Conservation (phyloP, 2,113 vertebrate genomes). For the Nansenia antarctica region DNA sequence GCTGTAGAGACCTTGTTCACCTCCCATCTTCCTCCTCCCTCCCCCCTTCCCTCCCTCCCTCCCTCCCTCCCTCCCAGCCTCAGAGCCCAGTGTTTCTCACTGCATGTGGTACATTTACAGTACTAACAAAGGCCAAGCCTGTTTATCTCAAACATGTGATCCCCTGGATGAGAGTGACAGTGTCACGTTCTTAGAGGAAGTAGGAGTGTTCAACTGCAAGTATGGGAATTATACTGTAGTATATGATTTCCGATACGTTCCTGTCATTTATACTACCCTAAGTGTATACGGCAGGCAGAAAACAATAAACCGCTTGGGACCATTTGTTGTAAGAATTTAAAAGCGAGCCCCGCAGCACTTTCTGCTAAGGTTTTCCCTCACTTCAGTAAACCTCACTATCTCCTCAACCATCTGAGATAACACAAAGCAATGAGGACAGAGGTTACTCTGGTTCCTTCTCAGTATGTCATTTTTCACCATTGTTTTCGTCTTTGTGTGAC, state of each 20-base stretch:
- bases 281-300: too few species aligned
- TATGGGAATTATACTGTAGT: background rate
- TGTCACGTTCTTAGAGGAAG: background rate
- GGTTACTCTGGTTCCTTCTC: too few species aligned
- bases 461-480: too few species aligned
- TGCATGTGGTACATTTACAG: too few species aligned
- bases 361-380: background rate
- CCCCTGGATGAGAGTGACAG: background rate
- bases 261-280: background rate
- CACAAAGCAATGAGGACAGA: too few species aligned
- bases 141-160: background rate
- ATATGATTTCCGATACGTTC: background rate
- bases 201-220: background rate
- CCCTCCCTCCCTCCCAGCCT: too few species aligned
- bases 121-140: conserved; percentile 2
- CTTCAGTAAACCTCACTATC: background rate
- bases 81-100: too few species aligned
- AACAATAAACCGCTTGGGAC: too few species aligned
- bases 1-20: too few species aligned
- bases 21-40: background rate
- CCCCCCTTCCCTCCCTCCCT: background rate
- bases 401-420: too few species aligned
- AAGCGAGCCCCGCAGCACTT: background rate
- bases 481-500: too few species aligned
- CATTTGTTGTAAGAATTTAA: background rate